Conservation (phyloP, 2,888 invertebrate genomes). For the Nemotelus pantherinus region DNA sequence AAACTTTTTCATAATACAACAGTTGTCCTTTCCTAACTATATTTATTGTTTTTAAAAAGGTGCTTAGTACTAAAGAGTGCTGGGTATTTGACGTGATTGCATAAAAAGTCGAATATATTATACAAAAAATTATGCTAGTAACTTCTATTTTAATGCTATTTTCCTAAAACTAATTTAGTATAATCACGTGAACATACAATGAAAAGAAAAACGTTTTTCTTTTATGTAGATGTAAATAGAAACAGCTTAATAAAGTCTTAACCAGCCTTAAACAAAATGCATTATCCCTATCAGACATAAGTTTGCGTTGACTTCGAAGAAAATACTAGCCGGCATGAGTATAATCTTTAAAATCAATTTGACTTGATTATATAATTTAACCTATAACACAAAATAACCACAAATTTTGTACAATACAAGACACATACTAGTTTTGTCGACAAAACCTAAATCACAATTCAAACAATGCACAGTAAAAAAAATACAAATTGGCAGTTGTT, state of each 20-base stretch:
- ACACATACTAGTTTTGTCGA: not conserved
- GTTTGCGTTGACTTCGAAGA: constrained; percentile 20
- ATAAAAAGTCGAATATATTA: too few relatives aligned
- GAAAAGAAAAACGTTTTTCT: constrained; percentile 2
- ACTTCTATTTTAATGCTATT: too few relatives aligned
- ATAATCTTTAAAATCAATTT: constrained; percentile 5
- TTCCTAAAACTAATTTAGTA: too few relatives aligned
- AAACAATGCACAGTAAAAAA: not conserved
- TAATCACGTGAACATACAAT: not conserved
- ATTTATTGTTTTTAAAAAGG: too few relatives aligned
- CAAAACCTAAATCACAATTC: not conserved
- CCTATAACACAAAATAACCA: not conserved
- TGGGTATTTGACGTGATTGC: too few relatives aligned
- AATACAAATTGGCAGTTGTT: not conserved
- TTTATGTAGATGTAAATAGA: not conserved
- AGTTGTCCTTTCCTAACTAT: too few relatives aligned
- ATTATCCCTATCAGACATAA: not conserved
- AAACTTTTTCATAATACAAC: too few relatives aligned
- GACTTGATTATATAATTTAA: not conserved
- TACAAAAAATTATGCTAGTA: too few relatives aligned
- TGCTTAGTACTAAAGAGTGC: too few relatives aligned
- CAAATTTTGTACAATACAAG: not conserved
- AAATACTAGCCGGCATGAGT: constrained; percentile 7
- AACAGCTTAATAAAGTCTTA: too few relatives aligned
- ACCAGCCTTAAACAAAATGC: too few relatives aligned